These are phyloP conservation scores for Dexiosoma caninum DNA, from an alignment of 2,888 invertebrate genomes.

Conservation along the genomic window DNA sequence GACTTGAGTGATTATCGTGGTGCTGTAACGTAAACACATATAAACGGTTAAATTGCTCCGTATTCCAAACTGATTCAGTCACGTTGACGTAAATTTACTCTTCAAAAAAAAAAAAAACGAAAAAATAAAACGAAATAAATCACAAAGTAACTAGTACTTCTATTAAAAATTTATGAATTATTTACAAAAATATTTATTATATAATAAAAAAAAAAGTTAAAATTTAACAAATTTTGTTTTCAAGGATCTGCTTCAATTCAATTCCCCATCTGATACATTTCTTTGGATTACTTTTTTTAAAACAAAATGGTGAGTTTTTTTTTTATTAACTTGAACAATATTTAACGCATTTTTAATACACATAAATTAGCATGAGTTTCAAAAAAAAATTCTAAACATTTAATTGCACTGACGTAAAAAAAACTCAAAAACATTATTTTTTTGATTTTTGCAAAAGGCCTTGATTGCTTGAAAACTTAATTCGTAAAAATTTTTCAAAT, in stretches of 20 bases:
- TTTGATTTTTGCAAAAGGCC: conserved; percentile 61
- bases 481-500: neutral
- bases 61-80: conserved; percentile 49
- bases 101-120: too few relatives aligned
- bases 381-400: conserved; percentile 34
- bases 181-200: neutral
- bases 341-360: neutral
- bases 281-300: conserved; percentile 50
- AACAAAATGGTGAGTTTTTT: conserved; percentile 67
- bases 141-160: too few relatives aligned
- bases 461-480: conserved; percentile 62
- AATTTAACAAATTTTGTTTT: conserved; percentile 19
- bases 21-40: conserved; percentile 70
- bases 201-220: conserved; percentile 10
- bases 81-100: conserved; percentile 38
- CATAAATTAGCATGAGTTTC: conserved; percentile 36
- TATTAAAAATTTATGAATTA: too few relatives aligned
- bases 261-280: neutral
- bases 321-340: neutral
- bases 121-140: too few relatives aligned
- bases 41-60: conserved; percentile 60
- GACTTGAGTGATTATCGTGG: conserved; percentile 72
- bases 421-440: neutral
- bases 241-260: conserved; percentile 27
- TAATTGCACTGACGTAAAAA: conserved; percentile 24